A percentile compares a stretch with the other conserved stretches of the same genome.
phyloP scores from a whole-genome alignment of 2,113 vertebrate species.

The Phrynosoma blainvillii region DNA sequence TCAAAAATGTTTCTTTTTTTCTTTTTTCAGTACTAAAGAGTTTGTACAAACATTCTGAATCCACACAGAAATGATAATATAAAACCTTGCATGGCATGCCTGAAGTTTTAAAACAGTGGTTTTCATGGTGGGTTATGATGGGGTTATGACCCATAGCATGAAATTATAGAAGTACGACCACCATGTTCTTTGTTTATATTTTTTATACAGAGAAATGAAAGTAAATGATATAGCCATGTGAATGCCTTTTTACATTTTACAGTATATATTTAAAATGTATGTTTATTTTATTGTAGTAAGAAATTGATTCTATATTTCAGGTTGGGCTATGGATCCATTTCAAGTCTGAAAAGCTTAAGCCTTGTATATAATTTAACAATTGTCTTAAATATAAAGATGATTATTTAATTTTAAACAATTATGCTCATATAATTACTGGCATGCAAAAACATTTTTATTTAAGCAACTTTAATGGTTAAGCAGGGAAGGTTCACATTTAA shows the following conservation, averaged over 20 bases:
- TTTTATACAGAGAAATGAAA: no score
- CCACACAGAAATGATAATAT: background rate
- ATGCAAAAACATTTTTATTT: no score
- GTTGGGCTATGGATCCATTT: background rate
- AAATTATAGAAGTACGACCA: background rate
- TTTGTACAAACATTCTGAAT: background rate
- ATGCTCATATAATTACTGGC: background rate
- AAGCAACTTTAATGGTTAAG: no score
- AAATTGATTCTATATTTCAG: background rate
- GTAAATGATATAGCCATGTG: no score
- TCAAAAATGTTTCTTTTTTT: background rate
- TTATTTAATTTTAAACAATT: constrained; percentile 4
- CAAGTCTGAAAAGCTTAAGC: background rate
- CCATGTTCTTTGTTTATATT: background rate
- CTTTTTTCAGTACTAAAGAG: background rate
- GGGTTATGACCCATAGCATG: background rate
- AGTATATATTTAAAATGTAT: no score
- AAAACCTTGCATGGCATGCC: background rate
- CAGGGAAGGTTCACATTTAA: no score
- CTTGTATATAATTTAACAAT: no score
- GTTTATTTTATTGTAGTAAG: background rate
- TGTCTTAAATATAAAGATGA: background rate
- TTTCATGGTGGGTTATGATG: background rate
- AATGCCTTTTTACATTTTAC: background rate
- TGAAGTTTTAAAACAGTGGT: background rate